Base-by-base conservation (phyloP, 2,113 vertebrate genomes). In the Progne subis region DNA sequence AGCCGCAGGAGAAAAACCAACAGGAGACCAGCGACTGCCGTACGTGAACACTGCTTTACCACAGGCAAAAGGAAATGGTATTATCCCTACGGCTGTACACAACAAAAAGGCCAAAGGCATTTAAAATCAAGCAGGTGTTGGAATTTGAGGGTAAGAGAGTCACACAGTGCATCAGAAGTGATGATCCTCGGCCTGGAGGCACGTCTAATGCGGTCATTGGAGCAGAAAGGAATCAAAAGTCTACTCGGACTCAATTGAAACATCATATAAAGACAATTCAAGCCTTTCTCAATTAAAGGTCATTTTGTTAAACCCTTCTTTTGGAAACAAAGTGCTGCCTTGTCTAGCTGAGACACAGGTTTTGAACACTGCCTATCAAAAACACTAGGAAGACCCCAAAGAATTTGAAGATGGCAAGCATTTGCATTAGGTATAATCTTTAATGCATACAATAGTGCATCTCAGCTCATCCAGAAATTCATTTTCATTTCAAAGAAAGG, bases 251-350 rank as follows among this genome's bases (percentile, higher is more conserved):
- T 90, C 76, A 78, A 94, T 74, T 41, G 88, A 94, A 88, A 71
- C 18, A 52, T 47, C 55, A 55, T 43, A 52, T 83, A 67, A 94
- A 92, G 90, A 92, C 90, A 90, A 88, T 81, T 74, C 69, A 63
- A 83, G 65, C 67, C 94, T 96, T 90, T 84, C 34, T 91, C 64
- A 91, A 82, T 93, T 92, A 86, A 94, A 85, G 59, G 85, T 96
- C 95, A 94, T 88, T 86, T 85, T 91, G 91, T 96, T 96, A 94
- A 97, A 96, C 78, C 65, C 85, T 92, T 97, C 95, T 92, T 96
- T 94, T 91, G 95, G 95, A 95, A 97, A 94, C 92, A 97, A 97
- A 96, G 97, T 97, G 97, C 97, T 67, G 46, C 87, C 96, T 29
- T 20, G 64, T 89, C 65, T 96, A 95, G 92, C 57, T 82, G 91